These are phyloP conservation scores for Erethizon dorsatum DNA, from an alignment of 2,797 vertebrate genomes.

Conservation along the genomic window DNA sequence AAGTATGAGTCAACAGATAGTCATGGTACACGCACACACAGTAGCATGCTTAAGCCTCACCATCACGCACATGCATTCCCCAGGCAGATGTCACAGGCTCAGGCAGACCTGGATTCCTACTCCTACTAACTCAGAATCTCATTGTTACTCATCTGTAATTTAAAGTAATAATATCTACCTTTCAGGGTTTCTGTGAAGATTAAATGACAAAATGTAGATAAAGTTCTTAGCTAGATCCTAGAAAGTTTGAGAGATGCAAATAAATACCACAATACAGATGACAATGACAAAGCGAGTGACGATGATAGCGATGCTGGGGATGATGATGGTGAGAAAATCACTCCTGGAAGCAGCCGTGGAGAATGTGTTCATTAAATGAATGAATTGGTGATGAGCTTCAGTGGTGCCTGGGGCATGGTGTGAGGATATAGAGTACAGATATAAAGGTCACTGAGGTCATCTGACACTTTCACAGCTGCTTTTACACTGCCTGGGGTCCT, in stretches of 20 bases:
- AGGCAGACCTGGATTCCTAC: background rate
- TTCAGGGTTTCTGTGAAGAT: background rate
- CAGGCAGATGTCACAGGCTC: background rate
- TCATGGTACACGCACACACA: background rate
- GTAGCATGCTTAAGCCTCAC: background rate
- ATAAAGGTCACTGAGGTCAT: background rate
- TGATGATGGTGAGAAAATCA: too few relatives aligned
- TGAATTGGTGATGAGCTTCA: background rate
- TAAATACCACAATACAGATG: background rate
- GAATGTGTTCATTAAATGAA: background rate
- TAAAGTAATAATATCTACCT: background rate
- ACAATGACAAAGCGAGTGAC: background rate
- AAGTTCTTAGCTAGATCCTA: background rate
- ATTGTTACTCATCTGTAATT: background rate
- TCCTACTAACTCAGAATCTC: background rate
- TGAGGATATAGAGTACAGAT: background rate
- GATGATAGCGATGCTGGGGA: background rate
- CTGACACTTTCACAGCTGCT: background rate
- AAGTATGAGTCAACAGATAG: rapidly evolving
- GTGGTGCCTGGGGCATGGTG: background rate
- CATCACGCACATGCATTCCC: rapidly evolving
- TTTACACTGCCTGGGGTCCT: background rate
- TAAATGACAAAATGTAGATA: background rate
- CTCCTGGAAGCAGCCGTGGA: background rate
- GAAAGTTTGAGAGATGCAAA: background rate